Conservation (phyloP, 1,140 invertebrate species). For the Sinella curviseta region DNA sequence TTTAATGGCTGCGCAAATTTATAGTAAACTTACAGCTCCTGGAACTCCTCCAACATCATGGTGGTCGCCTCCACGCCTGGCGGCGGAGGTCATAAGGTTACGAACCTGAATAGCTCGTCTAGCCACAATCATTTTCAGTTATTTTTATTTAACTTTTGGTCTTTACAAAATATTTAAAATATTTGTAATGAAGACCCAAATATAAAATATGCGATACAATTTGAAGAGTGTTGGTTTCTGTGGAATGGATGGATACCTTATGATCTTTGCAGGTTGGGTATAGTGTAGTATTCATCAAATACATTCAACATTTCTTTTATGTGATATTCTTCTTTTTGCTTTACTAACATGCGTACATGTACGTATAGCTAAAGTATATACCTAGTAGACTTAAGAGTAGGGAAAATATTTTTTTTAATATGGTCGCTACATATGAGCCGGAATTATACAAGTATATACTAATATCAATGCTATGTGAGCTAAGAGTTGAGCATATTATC, state of each 20-base stretch:
- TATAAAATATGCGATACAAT: not conserved
- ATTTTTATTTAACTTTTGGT: not conserved
- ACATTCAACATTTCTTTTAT: too few species aligned
- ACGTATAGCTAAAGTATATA: too few species aligned
- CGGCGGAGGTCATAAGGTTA: slow-evolving; percentile 27
- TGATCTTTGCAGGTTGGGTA: not conserved
- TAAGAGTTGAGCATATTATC: too few species aligned
- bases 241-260: not conserved
- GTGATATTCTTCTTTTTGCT: too few species aligned
- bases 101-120: not conserved
- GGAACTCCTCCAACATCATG: slow-evolving; percentile 35
- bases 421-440: too few species aligned
- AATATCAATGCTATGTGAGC: too few species aligned
- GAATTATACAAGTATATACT: too few species aligned
- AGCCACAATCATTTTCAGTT: slow-evolving; percentile 30
- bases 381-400: too few species aligned
- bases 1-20: not conserved
- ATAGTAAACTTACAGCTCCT: slow-evolving; percentile 32
- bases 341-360: too few species aligned
- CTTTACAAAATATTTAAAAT: not conserved
- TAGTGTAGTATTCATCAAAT: too few species aligned
- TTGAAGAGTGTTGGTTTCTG: not conserved
- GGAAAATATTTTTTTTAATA: too few species aligned
- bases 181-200: not conserved
- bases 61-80: not conserved